Evolutionary conservation across 2,113 vertebrate species (phyloP).

Genomic region (Furnarius figulus): DNA sequence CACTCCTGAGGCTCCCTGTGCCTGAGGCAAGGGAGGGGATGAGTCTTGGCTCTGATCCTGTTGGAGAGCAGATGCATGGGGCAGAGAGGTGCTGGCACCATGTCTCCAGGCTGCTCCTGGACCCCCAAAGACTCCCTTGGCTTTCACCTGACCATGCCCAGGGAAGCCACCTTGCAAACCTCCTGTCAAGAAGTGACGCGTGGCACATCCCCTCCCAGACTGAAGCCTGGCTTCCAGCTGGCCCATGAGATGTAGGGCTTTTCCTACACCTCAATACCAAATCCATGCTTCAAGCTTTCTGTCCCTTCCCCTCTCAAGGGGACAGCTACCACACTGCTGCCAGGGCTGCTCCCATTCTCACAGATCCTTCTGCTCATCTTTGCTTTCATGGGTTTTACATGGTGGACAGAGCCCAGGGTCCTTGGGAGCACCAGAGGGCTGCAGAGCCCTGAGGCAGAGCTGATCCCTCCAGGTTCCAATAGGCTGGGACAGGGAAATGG

Average conservation of each 20-base stretch:
- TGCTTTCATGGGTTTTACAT: background rate
- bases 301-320: background rate
- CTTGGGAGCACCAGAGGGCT: background rate
- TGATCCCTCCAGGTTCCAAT: background rate
- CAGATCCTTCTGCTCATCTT: background rate
- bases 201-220: background rate
- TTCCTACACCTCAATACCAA: background rate
- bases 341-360: background rate
- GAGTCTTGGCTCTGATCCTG: rapidly evolving
- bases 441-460: background rate
- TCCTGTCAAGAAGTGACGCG: rapidly evolving
- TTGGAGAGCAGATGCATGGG: background rate
- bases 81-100: background rate
- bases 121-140: rapidly evolving
- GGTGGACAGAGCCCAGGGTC: background rate
- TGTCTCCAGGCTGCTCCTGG: background rate
- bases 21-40: background rate
- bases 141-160: background rate
- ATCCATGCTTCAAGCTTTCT: background rate
- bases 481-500: background rate
- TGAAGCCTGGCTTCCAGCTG: background rate
- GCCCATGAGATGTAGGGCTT: background rate
- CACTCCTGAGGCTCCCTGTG: background rate
- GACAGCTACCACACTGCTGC: background rate
- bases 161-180: background rate